Evolutionary conservation across 2,113 vertebrate species (phyloP).

Genomic region (Gopherus evgoodei): DNA sequence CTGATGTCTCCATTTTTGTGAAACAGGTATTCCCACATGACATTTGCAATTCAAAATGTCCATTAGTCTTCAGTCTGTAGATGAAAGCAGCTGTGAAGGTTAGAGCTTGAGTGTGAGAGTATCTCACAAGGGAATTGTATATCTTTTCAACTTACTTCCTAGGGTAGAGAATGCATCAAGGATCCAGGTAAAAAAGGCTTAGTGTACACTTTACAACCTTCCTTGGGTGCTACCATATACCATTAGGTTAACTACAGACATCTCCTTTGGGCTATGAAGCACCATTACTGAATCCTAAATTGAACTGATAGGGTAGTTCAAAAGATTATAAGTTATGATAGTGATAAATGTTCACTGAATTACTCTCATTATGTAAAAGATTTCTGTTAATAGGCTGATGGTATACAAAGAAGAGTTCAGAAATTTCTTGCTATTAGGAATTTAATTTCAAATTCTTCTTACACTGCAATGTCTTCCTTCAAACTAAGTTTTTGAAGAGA

Average conservation of each 20-base stretch:
- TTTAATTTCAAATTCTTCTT: constrained; percentile 32
- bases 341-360: constrained; percentile 53
- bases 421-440: constrained; percentile 44
- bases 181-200: not conserved
- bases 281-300: constrained; percentile 12
- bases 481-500: constrained; percentile 12
- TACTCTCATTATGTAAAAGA: constrained; percentile 51
- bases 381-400: constrained; percentile 33
- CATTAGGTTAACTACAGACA: constrained; percentile 8
- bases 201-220: not conserved
- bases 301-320: not conserved
- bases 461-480: not conserved
- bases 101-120: not conserved
- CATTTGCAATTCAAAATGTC: not conserved
- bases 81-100: not conserved
- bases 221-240: not conserved
- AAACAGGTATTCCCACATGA: not conserved
- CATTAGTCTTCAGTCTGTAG: not conserved
- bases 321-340: constrained; percentile 10
- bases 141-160: not conserved
- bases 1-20: not conserved
- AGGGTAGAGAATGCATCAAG: not conserved
- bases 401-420: constrained; percentile 41
- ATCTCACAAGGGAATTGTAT: not conserved
- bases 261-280: not conserved